A percentile compares a stretch with the other conserved stretches of the same genome.
These are phyloP conservation scores for Drosophila parvula DNA, from an alignment of 1,140 invertebrate species.

Conservation along the genomic window DNA sequence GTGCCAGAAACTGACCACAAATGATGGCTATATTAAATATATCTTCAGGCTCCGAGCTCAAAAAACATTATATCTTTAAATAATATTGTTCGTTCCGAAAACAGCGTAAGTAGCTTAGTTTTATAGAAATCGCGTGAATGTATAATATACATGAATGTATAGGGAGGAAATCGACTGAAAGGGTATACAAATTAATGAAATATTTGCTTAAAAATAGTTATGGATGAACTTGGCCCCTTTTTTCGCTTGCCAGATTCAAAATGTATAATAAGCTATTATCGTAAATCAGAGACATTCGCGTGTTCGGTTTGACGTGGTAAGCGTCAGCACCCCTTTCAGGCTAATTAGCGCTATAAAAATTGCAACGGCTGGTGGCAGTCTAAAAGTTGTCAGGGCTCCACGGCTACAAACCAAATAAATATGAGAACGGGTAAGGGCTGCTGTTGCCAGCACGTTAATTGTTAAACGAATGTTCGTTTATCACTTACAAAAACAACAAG, in stretches of 20 bases:
- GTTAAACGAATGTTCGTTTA: slow-evolving; percentile 78
- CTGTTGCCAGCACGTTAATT: slow-evolving; percentile 66
- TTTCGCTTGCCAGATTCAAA: slow-evolving; percentile 5
- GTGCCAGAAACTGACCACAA: too few relatives aligned
- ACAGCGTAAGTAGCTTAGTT: too few relatives aligned
- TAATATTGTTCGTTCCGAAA: too few relatives aligned
- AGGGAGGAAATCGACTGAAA: too few relatives aligned
- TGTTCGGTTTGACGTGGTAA: slow-evolving; percentile 21
- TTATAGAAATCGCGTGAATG: too few relatives aligned
- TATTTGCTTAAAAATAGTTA: too few relatives aligned
- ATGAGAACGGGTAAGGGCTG: slow-evolving; percentile 41
- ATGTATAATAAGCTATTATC: slow-evolving; percentile 63
- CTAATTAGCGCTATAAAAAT: slow-evolving; percentile 72
- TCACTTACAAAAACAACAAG: slow-evolving; percentile 56
- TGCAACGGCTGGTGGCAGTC: slow-evolving; percentile 23
- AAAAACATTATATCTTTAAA: too few relatives aligned
- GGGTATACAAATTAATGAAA: neutral
- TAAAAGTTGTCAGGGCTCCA: slow-evolving; percentile 18
- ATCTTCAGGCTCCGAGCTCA: too few relatives aligned
- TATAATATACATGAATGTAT: too few relatives aligned
- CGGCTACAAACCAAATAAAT: slow-evolving; percentile 32
- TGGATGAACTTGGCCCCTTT: neutral
- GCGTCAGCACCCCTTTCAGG: slow-evolving; percentile 19
- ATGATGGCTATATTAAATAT: too few relatives aligned
- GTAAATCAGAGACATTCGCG: slow-evolving; percentile 51